Conservation (phyloP, 1,140 invertebrate species). For the Oreohelix idahoensis region DNA sequence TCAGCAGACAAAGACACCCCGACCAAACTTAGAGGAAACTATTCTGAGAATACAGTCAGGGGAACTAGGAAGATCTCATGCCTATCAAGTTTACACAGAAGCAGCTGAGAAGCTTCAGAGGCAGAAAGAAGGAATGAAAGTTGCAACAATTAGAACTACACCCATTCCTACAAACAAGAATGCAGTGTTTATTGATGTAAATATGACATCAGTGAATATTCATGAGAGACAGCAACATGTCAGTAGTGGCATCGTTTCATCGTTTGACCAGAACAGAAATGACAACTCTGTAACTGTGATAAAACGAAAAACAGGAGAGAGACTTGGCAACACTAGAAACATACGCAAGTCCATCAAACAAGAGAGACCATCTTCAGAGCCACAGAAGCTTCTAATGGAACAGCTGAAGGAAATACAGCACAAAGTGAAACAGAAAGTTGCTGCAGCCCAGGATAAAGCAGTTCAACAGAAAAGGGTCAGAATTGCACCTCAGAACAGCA, state of each 20-base stretch:
- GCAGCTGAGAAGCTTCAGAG: constrained; percentile 56
- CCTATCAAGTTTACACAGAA: constrained; percentile 58
- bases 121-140: constrained; percentile 45
- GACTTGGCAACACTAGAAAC: background rate
- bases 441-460: background rate
- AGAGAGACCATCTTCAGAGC: constrained; percentile 22
- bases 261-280: background rate
- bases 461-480: background rate
- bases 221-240: constrained; percentile 15
- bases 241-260: background rate
- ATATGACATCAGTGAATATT: constrained; percentile 9
- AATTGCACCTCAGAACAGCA: background rate
- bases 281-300: background rate
- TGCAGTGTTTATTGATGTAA: constrained; percentile 54
- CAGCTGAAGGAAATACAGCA: constrained; percentile 33
- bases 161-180: constrained; percentile 56
- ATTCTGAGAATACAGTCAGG: constrained; percentile 24
- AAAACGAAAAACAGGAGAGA: background rate
- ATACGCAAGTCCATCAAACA: background rate
- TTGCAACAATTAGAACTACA: constrained; percentile 41
- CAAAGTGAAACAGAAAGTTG: constrained; percentile 32
- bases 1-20: background rate
- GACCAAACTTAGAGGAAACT: constrained; percentile 9
- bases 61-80: constrained; percentile 52
- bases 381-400: constrained; percentile 32